Percentiles rank a stretch among this genome's conserved stretches.
These are phyloP conservation scores for Helleia helle DNA, from an alignment of 2,888 invertebrate genomes.

Conservation along the genomic window DNA sequence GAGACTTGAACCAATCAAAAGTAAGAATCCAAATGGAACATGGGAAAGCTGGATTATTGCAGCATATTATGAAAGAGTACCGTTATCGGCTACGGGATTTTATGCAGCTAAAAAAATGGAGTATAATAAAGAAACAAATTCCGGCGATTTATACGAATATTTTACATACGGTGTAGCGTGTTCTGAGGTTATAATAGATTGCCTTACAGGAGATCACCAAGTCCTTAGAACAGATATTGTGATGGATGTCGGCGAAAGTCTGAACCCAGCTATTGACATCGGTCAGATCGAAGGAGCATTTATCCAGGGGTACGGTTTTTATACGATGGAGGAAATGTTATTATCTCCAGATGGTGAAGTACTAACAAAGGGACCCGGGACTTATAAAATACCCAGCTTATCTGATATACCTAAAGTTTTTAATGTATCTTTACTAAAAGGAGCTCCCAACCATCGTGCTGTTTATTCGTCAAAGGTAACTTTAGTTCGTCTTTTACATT, in stretches of 20 bases:
- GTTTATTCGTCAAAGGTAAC: slow-evolving; percentile 90
- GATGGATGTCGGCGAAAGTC: slow-evolving; percentile 91
- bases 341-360: slow-evolving; percentile 82
- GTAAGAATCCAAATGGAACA: slow-evolving; percentile 76
- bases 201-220: slow-evolving; percentile 89
- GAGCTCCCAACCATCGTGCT: slow-evolving; percentile 85
- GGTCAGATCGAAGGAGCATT: slow-evolving; percentile 94
- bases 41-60: slow-evolving; percentile 86
- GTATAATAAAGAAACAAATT: slow-evolving; percentile 75
- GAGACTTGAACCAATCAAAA: slow-evolving; percentile 78
- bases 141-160: slow-evolving; percentile 82
- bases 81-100: slow-evolving; percentile 83
- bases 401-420: slow-evolving; percentile 87
- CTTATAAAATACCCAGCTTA: slow-evolving; percentile 90
- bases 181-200: slow-evolving; percentile 90
- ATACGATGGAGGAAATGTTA: slow-evolving; percentile 86
- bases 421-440: slow-evolving; percentile 87
- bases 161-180: slow-evolving; percentile 86
- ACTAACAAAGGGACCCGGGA: slow-evolving; percentile 85
- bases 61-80: slow-evolving; percentile 80
- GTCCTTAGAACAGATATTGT: slow-evolving; percentile 88
- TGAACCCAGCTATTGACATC: slow-evolving; percentile 93
- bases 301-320: slow-evolving; percentile 89
- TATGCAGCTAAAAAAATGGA: slow-evolving; percentile 79
- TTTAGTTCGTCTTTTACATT: too few species aligned